A percentile compares a stretch with the other conserved stretches of the same genome.
phyloP scores from a whole-genome alignment of 2,797 vertebrate species.

The Aeoliscus strigatus region DNA sequence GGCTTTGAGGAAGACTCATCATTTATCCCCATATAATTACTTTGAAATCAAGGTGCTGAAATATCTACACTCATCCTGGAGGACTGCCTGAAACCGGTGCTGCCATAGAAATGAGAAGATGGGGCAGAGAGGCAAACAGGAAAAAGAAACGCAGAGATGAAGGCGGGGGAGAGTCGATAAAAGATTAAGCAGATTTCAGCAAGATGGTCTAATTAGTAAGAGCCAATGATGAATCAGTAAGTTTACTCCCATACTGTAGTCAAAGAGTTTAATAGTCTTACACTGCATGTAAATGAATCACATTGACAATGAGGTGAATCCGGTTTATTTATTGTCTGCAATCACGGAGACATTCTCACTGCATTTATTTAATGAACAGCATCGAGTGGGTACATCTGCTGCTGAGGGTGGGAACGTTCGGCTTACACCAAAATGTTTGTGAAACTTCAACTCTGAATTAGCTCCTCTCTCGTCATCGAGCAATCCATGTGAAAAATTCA shows the following conservation, averaged over 20 bases:
- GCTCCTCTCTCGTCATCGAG: conserved; percentile 43
- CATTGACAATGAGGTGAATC: conserved; percentile 11
- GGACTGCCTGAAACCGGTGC: conserved; percentile 46
- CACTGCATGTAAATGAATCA: conserved; percentile 11
- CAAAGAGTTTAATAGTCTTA: conserved; percentile 11
- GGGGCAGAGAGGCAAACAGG: conserved; percentile 17
- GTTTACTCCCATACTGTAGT: conserved; percentile 6
- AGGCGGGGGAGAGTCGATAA: conserved; percentile 22
- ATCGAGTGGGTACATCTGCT: conserved; percentile 30
- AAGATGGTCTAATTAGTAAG: conserved; percentile 53
- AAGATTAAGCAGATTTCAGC: conserved; percentile 56
- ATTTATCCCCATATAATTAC: conserved; percentile 69
- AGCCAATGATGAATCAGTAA: conserved; percentile 55
- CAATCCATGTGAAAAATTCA: conserved; percentile 56
- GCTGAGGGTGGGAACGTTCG: conserved; percentile 16
- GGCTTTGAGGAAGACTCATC: conserved; percentile 59
- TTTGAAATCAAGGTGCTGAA: conserved; percentile 64
- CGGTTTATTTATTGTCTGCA: conserved; percentile 6
- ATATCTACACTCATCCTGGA: conserved; percentile 52
- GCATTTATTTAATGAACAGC: background rate
- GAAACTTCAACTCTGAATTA: conserved; percentile 43
- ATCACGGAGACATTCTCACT: conserved; percentile 5
- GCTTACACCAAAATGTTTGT: conserved; percentile 33
- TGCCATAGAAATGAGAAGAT: conserved; percentile 36
- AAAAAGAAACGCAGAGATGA: conserved; percentile 21